These are phyloP conservation scores for Phasianus colchicus DNA, from an alignment of 2,113 vertebrate species.

Conservation along the genomic window DNA sequence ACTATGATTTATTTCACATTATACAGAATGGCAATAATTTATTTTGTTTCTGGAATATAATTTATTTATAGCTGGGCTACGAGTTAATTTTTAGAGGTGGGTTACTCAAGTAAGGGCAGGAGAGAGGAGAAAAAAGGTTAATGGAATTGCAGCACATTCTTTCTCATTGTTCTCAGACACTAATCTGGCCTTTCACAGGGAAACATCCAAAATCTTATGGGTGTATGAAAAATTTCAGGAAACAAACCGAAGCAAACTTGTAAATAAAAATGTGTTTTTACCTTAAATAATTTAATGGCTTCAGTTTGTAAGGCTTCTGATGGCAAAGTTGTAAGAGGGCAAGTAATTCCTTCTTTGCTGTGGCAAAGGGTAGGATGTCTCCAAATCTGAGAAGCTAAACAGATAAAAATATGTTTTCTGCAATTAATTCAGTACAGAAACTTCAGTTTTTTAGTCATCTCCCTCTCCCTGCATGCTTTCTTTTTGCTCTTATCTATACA, in stretches of 20 bases:
- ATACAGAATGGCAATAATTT: background rate
- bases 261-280: conserved; percentile 61
- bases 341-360: conserved; percentile 93
- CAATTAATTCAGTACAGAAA: background rate
- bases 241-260: background rate
- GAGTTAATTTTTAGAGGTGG: background rate
- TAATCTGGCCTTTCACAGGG: background rate
- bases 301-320: conserved; percentile 97
- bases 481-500: background rate
- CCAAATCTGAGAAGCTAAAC: conserved; percentile 91
- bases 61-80: background rate
- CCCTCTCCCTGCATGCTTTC: background rate
- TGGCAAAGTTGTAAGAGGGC: conserved; percentile 92
- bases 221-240: background rate
- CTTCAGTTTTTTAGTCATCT: background rate
- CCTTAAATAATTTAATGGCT: conserved; percentile 98
- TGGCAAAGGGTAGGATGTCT: conserved; percentile 92
- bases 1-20: background rate
- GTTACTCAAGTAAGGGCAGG: background rate
- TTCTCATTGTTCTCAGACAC: background rate
- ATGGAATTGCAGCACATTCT: background rate
- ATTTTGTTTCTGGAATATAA: background rate
- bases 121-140: background rate
- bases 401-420: conserved; percentile 16
- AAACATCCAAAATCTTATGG: background rate